Percentiles rank a stretch among this genome's conserved stretches.
Conservation (phyloP, 2,888 invertebrate genomes). For the Thecophora atra region DNA sequence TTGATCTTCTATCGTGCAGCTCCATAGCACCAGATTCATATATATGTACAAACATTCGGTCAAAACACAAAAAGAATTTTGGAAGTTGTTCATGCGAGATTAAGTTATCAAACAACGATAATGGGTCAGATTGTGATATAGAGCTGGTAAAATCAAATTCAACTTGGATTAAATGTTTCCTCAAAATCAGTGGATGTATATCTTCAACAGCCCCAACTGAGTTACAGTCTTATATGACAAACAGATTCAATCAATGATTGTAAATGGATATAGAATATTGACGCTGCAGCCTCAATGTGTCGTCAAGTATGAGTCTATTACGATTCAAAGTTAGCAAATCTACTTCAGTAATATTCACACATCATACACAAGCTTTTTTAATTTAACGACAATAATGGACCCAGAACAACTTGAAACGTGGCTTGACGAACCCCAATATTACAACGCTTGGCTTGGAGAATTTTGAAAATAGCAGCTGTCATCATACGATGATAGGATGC, state of each 20-base stretch:
- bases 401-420: slow-evolving; percentile 9
- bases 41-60: neutral
- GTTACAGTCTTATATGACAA: neutral
- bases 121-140: slow-evolving; percentile 9
- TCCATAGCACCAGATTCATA: too few relatives aligned
- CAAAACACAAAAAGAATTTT: neutral
- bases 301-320: neutral
- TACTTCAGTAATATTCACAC: slow-evolving; percentile 11
- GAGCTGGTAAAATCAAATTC: slow-evolving; percentile 6
- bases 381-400: neutral
- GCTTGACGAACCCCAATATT: neutral
- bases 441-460: neutral
- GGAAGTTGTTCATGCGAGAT: neutral
- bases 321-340: neutral
- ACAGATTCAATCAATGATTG: too few relatives aligned
- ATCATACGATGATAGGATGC: neutral
- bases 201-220: slow-evolving; percentile 2
- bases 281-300: too few relatives aligned
- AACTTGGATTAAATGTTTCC: neutral
- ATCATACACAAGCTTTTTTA: neutral
- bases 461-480: neutral
- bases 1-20: too few relatives aligned
- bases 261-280: too few relatives aligned
- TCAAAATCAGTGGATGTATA: slow-evolving; percentile 14
- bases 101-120: slow-evolving; percentile 14